Conservation (phyloP, 2,797 vertebrate species). For the Anableps anableps region DNA sequence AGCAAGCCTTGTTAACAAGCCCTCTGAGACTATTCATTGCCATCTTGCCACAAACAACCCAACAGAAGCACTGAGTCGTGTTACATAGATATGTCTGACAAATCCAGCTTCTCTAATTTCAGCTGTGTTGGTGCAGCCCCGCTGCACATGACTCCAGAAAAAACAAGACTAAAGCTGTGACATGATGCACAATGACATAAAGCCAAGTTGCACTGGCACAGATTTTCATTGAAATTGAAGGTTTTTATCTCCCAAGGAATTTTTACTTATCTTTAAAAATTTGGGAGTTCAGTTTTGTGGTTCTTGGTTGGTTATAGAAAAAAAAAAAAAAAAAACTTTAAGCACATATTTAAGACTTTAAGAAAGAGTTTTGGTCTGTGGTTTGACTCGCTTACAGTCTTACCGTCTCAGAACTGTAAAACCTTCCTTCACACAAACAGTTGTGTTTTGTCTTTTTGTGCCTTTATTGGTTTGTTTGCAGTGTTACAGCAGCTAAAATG, state of each 20-base stretch:
- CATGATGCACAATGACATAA: neutral
- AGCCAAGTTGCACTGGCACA: neutral
- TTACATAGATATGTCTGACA: neutral
- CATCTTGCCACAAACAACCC: neutral
- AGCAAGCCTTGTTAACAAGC: neutral
- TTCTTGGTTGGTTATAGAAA: neutral
- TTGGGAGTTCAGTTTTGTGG: neutral
- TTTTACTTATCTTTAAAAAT: neutral
- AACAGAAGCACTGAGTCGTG: neutral
- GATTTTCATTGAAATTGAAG: neutral
- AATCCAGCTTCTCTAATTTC: neutral
- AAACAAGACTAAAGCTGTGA: constrained; percentile 6
- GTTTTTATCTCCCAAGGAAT: constrained; percentile 3
- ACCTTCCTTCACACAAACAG: neutral
- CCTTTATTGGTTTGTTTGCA: neutral
- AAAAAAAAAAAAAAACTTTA: neutral
- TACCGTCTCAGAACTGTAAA: neutral
- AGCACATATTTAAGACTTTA: constrained; percentile 1
- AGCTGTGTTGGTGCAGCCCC: neutral
- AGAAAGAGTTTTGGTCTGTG: neutral
- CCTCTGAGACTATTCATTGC: neutral
- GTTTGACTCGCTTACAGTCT: neutral
- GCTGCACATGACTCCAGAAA: neutral
- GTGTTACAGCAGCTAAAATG: neutral
- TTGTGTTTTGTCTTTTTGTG: neutral